phyloP scores from a whole-genome alignment of 1,140 invertebrate species.

The Psix sp. region DNA sequence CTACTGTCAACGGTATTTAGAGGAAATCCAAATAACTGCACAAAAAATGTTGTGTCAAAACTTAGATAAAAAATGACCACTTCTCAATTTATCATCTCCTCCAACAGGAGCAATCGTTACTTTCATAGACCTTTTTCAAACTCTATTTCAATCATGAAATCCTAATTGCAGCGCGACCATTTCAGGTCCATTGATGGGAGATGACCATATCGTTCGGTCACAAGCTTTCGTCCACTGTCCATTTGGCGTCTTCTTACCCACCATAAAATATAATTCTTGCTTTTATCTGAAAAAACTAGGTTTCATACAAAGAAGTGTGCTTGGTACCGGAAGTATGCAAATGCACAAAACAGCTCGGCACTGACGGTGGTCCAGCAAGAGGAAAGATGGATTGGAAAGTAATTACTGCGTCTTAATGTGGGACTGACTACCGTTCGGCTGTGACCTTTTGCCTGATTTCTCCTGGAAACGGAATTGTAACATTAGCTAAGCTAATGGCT shows the following conservation, averaged over 20 bases:
- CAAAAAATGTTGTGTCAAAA: slow-evolving; percentile 5
- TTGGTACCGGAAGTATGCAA: slow-evolving; percentile 68
- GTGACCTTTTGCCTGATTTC: slow-evolving; percentile 1
- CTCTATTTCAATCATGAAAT: slow-evolving; percentile 3
- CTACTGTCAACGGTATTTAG: too few relatives aligned
- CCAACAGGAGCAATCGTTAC: neutral
- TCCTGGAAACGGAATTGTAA: slow-evolving; percentile 11
- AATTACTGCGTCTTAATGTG: slow-evolving; percentile 60
- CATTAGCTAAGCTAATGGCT: slow-evolving; percentile 43
- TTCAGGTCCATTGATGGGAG: slow-evolving; percentile 6
- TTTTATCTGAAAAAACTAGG: slow-evolving; percentile 34
- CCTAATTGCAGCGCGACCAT: slow-evolving; percentile 29
- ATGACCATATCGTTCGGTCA: too few relatives aligned
- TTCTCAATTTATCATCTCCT: slow-evolving; percentile 16
- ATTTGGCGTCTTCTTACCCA: too few relatives aligned
- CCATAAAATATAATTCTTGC: too few relatives aligned
- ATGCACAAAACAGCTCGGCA: slow-evolving; percentile 65
- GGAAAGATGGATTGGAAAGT: slow-evolving; percentile 70
- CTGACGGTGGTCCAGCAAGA: slow-evolving; percentile 67
- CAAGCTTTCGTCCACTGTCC: slow-evolving; percentile 26
- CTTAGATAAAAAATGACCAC: neutral
- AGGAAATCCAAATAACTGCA: too few relatives aligned
- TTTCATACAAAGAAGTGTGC: slow-evolving; percentile 48
- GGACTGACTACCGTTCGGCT: slow-evolving; percentile 25
- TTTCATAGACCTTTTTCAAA: neutral